Conservation (phyloP, 2,113 vertebrate genomes). For the Tupaia chinensis region DNA sequence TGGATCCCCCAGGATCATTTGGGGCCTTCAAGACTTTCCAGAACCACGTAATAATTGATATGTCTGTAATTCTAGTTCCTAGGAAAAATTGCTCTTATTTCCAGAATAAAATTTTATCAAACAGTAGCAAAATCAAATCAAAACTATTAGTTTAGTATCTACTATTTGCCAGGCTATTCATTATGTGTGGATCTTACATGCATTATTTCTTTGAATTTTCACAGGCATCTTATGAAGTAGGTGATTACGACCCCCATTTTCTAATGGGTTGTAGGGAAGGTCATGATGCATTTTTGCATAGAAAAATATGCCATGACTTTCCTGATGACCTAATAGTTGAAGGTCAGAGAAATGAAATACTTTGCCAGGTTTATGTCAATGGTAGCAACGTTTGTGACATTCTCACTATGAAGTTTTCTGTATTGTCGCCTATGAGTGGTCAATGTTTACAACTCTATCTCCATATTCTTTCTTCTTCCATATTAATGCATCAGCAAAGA, state of each 20-base stretch:
- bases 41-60: not conserved
- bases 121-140: constrained; percentile 25
- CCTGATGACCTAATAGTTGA: not conserved
- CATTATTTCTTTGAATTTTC: constrained; percentile 21
- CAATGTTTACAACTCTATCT: constrained; percentile 26
- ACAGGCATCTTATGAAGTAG: not conserved
- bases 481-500: not conserved
- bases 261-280: too few species aligned
- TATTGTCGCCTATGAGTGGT: not conserved
- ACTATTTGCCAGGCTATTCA: not conserved
- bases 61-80: not conserved
- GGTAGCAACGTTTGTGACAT: not conserved
- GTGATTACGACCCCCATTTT: not conserved
- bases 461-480: not conserved
- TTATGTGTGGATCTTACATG: not conserved
- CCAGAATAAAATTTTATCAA: not conserved
- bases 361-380: not conserved
- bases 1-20: not conserved
- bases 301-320: too few species aligned
- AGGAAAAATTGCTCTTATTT: not conserved
- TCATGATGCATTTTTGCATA: too few species aligned
- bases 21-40: not conserved
- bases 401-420: not conserved
- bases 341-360: not conserved
- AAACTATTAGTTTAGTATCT: constrained; percentile 9